Evolutionary conservation across 2,888 invertebrate genomes (phyloP).

Genomic region (Ormyrus thymus): DNA sequence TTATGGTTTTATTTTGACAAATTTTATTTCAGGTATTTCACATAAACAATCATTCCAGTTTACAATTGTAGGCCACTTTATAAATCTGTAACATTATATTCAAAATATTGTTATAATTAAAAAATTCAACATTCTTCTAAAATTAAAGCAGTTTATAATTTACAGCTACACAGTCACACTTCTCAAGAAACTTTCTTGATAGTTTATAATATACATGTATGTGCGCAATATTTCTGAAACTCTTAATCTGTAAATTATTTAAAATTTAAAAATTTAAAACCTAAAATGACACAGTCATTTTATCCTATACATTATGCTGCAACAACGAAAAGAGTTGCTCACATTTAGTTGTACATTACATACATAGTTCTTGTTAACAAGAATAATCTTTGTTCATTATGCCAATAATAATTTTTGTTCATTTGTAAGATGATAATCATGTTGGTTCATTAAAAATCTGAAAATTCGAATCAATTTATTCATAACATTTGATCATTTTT

Average conservation of each 20-base stretch:
- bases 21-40: slow-evolving; percentile 54
- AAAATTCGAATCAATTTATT: slow-evolving; percentile 33
- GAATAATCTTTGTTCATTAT: slow-evolving; percentile 54
- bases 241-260: slow-evolving; percentile 54
- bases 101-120: slow-evolving; percentile 56
- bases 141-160: slow-evolving; percentile 54
- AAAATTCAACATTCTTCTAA: slow-evolving; percentile 54
- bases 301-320: slow-evolving; percentile 51
- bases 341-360: slow-evolving; percentile 54
- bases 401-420: slow-evolving; percentile 38
- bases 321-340: slow-evolving; percentile 54
- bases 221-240: slow-evolving; percentile 40
- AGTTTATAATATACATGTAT: slow-evolving; percentile 52
- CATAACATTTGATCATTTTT: slow-evolving; percentile 36
- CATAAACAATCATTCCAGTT: slow-evolving; percentile 53
- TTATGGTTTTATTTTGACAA: slow-evolving; percentile 38
- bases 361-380: slow-evolving; percentile 54
- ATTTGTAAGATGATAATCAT: slow-evolving; percentile 30
- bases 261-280: slow-evolving; percentile 56
- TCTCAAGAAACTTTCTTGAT: slow-evolving; percentile 51
- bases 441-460: slow-evolving; percentile 39
- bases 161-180: slow-evolving; percentile 55
- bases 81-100: slow-evolving; percentile 55
- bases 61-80: slow-evolving; percentile 55
- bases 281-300: slow-evolving; percentile 57